A percentile compares a stretch with the other conserved stretches of the same genome.
These are phyloP conservation scores for Adela reaumurella DNA, from an alignment of 2,888 invertebrate genomes.

Conservation along the genomic window DNA sequence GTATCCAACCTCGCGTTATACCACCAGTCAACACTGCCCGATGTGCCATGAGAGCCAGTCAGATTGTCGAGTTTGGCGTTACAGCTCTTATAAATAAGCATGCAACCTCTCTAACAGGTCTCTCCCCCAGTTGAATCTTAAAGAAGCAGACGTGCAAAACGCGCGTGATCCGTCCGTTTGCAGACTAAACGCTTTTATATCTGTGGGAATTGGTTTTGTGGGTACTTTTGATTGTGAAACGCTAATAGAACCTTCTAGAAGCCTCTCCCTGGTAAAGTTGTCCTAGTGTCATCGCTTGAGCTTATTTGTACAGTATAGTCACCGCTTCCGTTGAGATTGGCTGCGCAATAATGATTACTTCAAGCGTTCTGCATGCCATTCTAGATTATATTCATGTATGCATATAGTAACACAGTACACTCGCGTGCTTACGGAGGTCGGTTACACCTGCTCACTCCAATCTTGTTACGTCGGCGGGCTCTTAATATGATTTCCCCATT, in stretches of 20 bases:
- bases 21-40: no score
- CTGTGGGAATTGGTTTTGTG: constrained; percentile 52
- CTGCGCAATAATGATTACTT: constrained; percentile 58
- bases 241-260: constrained; percentile 47
- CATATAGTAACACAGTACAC: constrained; percentile 46
- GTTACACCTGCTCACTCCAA: constrained; percentile 26
- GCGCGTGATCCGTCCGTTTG: no score
- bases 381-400: constrained; percentile 53
- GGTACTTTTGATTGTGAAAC: constrained; percentile 46
- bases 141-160: no score
- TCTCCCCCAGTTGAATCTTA: no score
- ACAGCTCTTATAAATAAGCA: no score
- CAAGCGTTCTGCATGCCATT: constrained; percentile 58
- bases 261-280: constrained; percentile 54
- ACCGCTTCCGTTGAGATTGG: constrained; percentile 54
- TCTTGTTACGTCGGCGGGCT: constrained; percentile 20
- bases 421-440: constrained; percentile 48
- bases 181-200: constrained; percentile 35
- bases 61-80: no score
- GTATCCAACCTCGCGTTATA: no score
- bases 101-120: no score
- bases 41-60: no score
- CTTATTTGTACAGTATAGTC: constrained; percentile 58
- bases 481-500: constrained; percentile 17
- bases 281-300: constrained; percentile 56